A percentile compares a stretch with the other conserved stretches of the same genome.
Conservation (phyloP, 2,797 vertebrate genomes). For the Champsocephalus esox region DNA sequence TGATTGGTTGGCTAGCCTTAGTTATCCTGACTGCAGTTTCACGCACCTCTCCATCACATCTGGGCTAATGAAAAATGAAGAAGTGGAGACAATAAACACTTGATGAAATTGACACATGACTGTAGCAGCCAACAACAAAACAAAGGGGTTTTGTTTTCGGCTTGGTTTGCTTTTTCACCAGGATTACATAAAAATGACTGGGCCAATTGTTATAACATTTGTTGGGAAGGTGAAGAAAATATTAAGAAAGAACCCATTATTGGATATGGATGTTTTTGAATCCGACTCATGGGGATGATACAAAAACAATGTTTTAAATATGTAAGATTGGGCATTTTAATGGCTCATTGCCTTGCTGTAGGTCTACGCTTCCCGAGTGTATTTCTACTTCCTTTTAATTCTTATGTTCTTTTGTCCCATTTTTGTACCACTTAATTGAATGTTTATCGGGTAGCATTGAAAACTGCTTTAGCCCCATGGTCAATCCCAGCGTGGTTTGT, state of each 20-base stretch:
- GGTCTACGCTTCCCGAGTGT: no score
- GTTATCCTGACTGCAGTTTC: conserved; percentile 84
- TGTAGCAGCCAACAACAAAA: conserved; percentile 10
- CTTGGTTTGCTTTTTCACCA: no score
- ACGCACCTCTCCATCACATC: conserved; percentile 67
- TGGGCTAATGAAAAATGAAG: conserved; percentile 62
- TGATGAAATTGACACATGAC: conserved; percentile 29
- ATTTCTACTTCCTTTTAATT: conserved; percentile 24
- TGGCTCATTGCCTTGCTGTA: no score
- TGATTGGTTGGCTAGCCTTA: conserved; percentile 86
- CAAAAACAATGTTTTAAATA: no score
- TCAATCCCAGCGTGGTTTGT: conserved; percentile 73
- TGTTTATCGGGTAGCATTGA: conserved; percentile 69
- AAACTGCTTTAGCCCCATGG: conserved; percentile 71
- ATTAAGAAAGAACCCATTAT: no score
- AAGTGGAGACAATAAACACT: conserved; percentile 37
- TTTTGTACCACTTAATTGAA: conserved; percentile 68
- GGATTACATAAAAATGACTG: no score
- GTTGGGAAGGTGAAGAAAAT: no score
- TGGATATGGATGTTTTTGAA: no score
- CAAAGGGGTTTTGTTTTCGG: no score
- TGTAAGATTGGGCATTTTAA: no score
- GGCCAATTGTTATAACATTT: no score
- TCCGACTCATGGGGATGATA: no score
- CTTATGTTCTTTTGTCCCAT: conserved; percentile 4